Conservation (phyloP, 2,888 invertebrate genomes). For the Leptinotarsa juncta region DNA sequence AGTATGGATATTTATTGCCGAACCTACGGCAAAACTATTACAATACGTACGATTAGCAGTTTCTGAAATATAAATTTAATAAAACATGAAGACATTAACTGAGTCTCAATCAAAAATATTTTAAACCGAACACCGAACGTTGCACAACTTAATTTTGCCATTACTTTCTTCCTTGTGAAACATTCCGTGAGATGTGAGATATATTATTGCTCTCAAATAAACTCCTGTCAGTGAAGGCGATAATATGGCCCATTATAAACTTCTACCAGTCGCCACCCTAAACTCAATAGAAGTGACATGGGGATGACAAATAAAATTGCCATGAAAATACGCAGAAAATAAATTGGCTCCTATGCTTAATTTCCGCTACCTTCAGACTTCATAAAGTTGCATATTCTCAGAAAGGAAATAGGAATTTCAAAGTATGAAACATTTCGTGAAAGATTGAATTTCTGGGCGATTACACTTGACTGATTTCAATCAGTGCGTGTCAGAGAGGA, state of each 20-base stretch:
- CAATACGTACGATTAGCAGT: too few relatives aligned
- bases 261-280: not conserved
- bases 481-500: conserved; percentile 5
- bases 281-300: conserved; percentile 12
- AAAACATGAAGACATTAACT: too few relatives aligned
- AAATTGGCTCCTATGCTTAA: conserved; percentile 34
- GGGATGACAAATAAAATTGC: conserved; percentile 21
- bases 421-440: conserved; percentile 21
- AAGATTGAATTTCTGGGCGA: conserved; percentile 15
- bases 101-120: too few relatives aligned
- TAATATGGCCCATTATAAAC: conserved; percentile 13
- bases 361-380: conserved; percentile 27
- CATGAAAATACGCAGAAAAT: conserved; percentile 28
- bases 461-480: conserved; percentile 10
- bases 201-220: conserved; percentile 6
- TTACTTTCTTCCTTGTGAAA: not conserved
- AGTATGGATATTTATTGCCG: too few relatives aligned
- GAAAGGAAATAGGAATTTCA: conserved; percentile 30
- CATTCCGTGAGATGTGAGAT: not conserved
- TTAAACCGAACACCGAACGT: too few relatives aligned
- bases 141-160: not conserved
- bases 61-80: too few relatives aligned
- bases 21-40: too few relatives aligned
- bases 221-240: not conserved
- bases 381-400: conserved; percentile 23